Conservation (phyloP, 2,888 invertebrate genomes). For the Philopedon plagiatum region DNA sequence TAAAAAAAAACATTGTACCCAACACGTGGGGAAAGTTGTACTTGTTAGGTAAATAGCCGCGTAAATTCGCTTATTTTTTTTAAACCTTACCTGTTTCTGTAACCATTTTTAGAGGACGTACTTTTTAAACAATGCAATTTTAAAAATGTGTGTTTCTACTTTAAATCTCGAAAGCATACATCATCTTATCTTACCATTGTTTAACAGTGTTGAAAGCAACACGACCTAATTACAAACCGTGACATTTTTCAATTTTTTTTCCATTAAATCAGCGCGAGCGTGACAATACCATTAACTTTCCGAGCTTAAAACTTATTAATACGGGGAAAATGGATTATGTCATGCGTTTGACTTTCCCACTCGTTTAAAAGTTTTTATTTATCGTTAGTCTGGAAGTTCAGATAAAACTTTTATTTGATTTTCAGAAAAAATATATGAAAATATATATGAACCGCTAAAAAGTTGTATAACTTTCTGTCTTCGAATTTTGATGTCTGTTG, state of each 20-base stretch:
- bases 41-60: no score
- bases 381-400: neutral
- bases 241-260: constrained; percentile 15
- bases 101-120: no score
- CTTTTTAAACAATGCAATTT: no score
- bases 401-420: constrained; percentile 11
- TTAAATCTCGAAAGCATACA: no score
- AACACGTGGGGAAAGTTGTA: no score
- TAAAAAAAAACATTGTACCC: no score
- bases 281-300: constrained; percentile 9
- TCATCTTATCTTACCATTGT: constrained; percentile 1
- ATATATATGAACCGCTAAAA: neutral
- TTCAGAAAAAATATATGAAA: neutral
- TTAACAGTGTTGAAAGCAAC: neutral
- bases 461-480: neutral
- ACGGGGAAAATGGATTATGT: constrained; percentile 15
- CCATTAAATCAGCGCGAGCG: constrained; percentile 2
- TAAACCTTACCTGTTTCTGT: neutral
- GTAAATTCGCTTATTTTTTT: no score
- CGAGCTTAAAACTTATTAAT: constrained; percentile 7
- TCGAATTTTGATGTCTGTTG: neutral
- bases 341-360: constrained; percentile 12
- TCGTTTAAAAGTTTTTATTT: constrained; percentile 14
- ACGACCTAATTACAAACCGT: constrained; percentile 1
- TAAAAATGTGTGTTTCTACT: no score